These are phyloP conservation scores for Anthopleura sola DNA, from an alignment of 64 coral and sea anemone genomes.

Conservation along the genomic window DNA sequence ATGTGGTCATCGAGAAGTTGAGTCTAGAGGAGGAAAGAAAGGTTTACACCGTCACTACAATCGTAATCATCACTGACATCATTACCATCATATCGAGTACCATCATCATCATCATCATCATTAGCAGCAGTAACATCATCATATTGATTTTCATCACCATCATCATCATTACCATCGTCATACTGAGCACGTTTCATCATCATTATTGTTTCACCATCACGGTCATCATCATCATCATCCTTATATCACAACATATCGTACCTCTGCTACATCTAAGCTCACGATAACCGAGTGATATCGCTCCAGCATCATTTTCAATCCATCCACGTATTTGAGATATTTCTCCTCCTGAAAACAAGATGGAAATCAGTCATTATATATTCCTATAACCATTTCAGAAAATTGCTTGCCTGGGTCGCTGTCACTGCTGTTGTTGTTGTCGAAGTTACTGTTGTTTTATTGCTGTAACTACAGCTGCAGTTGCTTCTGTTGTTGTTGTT, in stretches of 20 bases:
- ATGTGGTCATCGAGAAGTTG: slow-evolving; percentile 96
- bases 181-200: not conserved
- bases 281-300: slow-evolving; percentile 83
- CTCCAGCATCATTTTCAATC: slow-evolving; percentile 86
- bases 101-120: not conserved
- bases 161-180: not conserved
- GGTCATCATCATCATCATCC: not conserved
- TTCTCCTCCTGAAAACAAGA: slow-evolving; percentile 78
- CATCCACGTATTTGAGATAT: slow-evolving; percentile 94
- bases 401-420: no score
- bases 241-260: slow-evolving; percentile 2
- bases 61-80: not conserved
- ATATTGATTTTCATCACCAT: no score
- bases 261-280: slow-evolving; percentile 89
- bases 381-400: no score
- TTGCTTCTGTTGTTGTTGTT: no score
- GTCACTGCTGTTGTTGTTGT: not conserved
- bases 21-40: slow-evolving; percentile 44
- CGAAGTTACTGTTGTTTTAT: no score
- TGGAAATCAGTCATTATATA: not conserved
- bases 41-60: not conserved
- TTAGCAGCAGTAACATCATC: not conserved
- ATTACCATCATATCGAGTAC: not conserved
- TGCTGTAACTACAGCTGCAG: no score
- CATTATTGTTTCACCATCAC: not conserved